A percentile compares a stretch with the other conserved stretches of the same genome.
phyloP scores from a whole-genome alignment of 2,888 invertebrate species.

The Diloba caeruleocephala region DNA sequence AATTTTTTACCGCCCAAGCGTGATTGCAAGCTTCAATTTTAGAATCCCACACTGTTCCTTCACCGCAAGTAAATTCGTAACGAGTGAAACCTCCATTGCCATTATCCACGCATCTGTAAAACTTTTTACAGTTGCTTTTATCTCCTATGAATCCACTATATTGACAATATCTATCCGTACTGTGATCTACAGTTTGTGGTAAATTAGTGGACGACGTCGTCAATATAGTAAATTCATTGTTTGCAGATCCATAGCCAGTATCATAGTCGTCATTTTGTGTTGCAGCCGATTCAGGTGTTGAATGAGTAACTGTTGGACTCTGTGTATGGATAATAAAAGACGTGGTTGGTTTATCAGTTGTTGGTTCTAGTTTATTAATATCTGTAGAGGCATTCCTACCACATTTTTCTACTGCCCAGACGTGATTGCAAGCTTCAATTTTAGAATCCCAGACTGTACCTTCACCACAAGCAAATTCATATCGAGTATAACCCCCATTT shows the following conservation, averaged over 20 bases:
- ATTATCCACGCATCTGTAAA: constrained; percentile 93
- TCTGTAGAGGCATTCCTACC: constrained; percentile 44
- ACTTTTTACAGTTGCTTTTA: constrained; percentile 91
- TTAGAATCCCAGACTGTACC: constrained; percentile 90
- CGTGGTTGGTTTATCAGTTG: constrained; percentile 34
- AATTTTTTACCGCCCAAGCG: no score
- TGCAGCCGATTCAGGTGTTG: constrained; percentile 39
- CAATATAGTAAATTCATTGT: constrained; percentile 27
- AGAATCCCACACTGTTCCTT: constrained; percentile 94
- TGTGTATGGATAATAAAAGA: constrained; percentile 29
- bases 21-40: constrained; percentile 92
- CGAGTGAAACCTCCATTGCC: constrained; percentile 89
- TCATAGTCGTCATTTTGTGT: constrained; percentile 54
- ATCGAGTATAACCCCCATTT: constrained; percentile 77
- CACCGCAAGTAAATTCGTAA: constrained; percentile 92
- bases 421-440: constrained; percentile 89
- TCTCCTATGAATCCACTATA: constrained; percentile 90
- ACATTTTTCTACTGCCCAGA: constrained; percentile 81
- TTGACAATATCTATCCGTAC: constrained; percentile 55
- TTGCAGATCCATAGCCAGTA: constrained; percentile 57
- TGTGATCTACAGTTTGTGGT: constrained; percentile 29
- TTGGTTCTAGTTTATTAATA: constrained; percentile 39
- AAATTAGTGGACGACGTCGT: constrained; percentile 40
- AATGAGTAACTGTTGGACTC: constrained; percentile 43
- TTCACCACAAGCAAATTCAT: constrained; percentile 88